phyloP scores from a whole-genome alignment of 2,113 vertebrate genomes.

The Ctenodactylus gundi region DNA sequence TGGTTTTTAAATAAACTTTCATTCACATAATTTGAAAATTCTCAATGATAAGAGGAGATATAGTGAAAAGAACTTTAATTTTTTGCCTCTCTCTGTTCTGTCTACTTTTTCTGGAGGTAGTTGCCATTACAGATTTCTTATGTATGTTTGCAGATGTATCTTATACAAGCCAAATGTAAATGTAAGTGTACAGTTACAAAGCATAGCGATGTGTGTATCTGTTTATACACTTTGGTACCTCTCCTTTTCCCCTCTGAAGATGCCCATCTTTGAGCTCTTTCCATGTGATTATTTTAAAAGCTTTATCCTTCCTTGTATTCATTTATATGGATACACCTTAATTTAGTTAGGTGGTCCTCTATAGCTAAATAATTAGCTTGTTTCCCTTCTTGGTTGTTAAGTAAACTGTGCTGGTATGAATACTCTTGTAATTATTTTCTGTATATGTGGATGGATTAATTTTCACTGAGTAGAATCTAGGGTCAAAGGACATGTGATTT shows the following conservation, averaged over 20 bases:
- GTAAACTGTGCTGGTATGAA: neutral
- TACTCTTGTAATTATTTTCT: neutral
- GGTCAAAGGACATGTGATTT: neutral
- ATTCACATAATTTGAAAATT: neutral
- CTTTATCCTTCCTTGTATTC: neutral
- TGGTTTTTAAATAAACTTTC: neutral
- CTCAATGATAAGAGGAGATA: neutral
- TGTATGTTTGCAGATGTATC: neutral
- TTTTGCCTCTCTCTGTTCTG: neutral
- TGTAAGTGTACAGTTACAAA: too few species aligned
- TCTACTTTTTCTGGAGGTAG: neutral
- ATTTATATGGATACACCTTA: neutral
- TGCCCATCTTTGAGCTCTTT: neutral
- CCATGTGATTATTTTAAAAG: neutral
- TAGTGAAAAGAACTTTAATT: neutral
- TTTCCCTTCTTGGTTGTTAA: neutral
- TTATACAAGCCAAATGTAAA: neutral
- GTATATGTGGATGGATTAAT: neutral
- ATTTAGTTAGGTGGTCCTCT: neutral
- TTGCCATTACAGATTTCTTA: neutral
- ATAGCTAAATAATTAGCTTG: neutral
- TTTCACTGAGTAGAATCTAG: neutral
- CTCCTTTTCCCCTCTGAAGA: neutral
- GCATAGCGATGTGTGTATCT: too few species aligned
- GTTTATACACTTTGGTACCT: neutral